Percentiles rank a stretch among this genome's conserved stretches.
These are phyloP conservation scores for Oreotrochilus melanogaster DNA, from an alignment of 2,113 vertebrate species.

Conservation along the genomic window DNA sequence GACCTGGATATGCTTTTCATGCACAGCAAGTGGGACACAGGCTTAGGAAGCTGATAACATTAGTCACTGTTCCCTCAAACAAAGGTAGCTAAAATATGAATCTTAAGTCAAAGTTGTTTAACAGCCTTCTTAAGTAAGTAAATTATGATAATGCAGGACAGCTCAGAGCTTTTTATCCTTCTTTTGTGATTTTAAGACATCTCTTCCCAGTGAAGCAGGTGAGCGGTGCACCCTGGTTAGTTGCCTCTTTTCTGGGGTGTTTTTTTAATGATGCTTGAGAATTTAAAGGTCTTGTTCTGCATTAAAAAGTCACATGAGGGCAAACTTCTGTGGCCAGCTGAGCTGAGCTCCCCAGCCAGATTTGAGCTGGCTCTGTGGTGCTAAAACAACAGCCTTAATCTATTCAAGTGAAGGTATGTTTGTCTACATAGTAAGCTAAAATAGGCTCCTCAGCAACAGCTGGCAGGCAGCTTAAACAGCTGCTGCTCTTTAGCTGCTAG, in stretches of 20 bases:
- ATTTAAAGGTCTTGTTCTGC: not conserved
- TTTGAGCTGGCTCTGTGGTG: not conserved
- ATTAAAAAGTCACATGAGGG: not conserved
- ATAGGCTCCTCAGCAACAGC: not conserved
- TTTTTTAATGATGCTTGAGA: not conserved
- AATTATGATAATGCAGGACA: not conserved
- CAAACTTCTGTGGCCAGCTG: not conserved
- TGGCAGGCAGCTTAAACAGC: not conserved
- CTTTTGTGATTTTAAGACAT: not conserved
- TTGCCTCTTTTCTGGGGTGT: not conserved
- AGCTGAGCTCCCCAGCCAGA: not conserved
- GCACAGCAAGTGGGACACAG: not conserved
- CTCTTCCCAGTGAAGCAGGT: not conserved
- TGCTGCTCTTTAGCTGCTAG: not conserved
- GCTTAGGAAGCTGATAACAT: not conserved
- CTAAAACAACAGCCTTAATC: not conserved
- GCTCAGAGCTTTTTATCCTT: not conserved
- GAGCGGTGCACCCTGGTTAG: not conserved
- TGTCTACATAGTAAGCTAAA: not conserved
- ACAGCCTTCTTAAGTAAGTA: not conserved
- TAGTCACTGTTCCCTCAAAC: not conserved
- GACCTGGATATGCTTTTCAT: not conserved
- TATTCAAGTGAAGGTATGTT: accelerated
- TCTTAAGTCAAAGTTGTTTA: not conserved
- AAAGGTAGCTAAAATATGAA: not conserved